phyloP scores from a whole-genome alignment of 2,113 vertebrate species.

The Jaculus jaculus region DNA sequence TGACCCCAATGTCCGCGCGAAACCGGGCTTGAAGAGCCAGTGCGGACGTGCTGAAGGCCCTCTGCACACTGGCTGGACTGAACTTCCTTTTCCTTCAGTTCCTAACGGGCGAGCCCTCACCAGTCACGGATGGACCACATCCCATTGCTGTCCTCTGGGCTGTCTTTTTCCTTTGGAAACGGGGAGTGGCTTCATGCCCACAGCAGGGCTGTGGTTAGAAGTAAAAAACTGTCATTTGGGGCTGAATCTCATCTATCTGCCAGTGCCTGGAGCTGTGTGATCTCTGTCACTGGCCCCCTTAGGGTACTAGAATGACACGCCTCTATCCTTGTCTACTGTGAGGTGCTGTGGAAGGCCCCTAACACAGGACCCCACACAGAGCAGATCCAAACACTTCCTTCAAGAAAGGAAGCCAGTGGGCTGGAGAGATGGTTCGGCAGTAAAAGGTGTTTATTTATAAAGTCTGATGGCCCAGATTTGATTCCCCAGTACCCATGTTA shows the following conservation, averaged over 20 bases:
- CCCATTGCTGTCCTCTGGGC: fast-evolving
- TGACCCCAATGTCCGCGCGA: too few relatives aligned
- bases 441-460: too few relatives aligned
- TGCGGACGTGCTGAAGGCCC: fast-evolving
- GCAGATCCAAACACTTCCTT: not conserved
- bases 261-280: not conserved
- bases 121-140: fast-evolving
- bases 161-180: not conserved
- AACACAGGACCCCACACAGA: not conserved
- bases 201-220: not conserved
- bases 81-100: not conserved
- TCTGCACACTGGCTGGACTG: not conserved
- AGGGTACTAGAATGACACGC: not conserved
- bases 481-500: too few relatives aligned
- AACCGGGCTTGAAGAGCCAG: not conserved
- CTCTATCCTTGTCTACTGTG: not conserved
- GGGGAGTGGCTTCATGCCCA: not conserved
- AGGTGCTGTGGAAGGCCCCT: not conserved
- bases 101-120: not conserved
- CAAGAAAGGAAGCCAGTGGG: not conserved
- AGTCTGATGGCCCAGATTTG: too few relatives aligned
- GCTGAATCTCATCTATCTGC: not conserved
- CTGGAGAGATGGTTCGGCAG: too few relatives aligned
- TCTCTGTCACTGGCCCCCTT: not conserved
- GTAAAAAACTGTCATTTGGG: not conserved